These are phyloP conservation scores for Otolemur garnettii DNA, from an alignment of 2,113 vertebrate genomes.

Conservation along the genomic window DNA sequence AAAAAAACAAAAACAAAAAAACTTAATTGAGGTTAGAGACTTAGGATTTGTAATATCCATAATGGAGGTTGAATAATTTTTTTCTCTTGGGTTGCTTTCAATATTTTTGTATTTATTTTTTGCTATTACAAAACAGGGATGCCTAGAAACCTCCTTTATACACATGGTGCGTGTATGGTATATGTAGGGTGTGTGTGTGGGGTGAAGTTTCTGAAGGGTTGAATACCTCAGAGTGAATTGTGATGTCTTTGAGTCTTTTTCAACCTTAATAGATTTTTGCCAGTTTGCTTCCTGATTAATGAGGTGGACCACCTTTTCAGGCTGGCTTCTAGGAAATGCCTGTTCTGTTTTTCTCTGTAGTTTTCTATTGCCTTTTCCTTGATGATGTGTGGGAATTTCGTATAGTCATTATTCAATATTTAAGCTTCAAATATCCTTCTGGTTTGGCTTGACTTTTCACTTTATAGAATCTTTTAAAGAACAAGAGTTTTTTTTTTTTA, in stretches of 20 bases:
- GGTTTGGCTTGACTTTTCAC: conserved; percentile 39
- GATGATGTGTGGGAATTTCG: not conserved
- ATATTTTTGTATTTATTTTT: conserved; percentile 10
- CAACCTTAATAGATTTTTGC: not conserved
- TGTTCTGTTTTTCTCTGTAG: not conserved
- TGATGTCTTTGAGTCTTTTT: conserved; percentile 30
- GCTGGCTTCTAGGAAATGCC: not conserved
- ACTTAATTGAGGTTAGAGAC: conserved; percentile 44
- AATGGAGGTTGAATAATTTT: not conserved
- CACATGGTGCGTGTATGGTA: not conserved
- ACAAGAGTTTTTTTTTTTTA: not conserved
- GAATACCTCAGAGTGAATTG: not conserved
- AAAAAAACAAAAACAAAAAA: not conserved
- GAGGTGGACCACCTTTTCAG: not conserved
- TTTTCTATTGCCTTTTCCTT: not conserved
- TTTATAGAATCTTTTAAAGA: conserved; percentile 6
- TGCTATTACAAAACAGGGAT: not conserved
- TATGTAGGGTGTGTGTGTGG: not conserved
- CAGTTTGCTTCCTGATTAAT: not conserved
- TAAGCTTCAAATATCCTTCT: not conserved
- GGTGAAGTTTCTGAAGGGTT: not conserved
- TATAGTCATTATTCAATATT: conserved; percentile 8
- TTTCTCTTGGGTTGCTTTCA: conserved; percentile 33
- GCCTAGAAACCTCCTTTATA: not conserved
- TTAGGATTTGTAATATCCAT: conserved; percentile 34